Evolutionary conservation across 2,888 invertebrate species (phyloP), one percentile per base, ranked within the genome.

Genomic region (Ryuthela nishihirai): DNA sequence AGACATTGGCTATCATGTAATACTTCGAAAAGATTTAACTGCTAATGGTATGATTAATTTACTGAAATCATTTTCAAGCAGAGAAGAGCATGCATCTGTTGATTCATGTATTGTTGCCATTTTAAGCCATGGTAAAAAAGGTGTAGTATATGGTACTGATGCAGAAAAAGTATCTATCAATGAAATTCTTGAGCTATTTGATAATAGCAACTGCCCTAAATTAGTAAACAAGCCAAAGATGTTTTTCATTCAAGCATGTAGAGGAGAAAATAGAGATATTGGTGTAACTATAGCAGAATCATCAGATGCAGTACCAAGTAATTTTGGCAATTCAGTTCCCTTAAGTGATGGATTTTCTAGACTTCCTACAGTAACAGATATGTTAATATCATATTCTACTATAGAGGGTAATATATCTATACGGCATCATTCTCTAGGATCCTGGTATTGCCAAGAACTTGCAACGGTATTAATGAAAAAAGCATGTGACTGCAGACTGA

Each of bases 211-310:
- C 29, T 66, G 66, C 20, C 49, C 36, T 12, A 9, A 25, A 9
- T 39, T 66, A 12, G 42, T 52, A 6, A 41, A 48, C 12, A 64
- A 64, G 35, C 66, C 66, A 5, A 66, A 66, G 26, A 12, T 66
- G n/a, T 66, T 66, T 26, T 64, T 66, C 32, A 52, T 66, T 23
- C 65, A 64, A 52, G 62, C 64, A 21, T 66, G 66, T 42, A 47
- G 65, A 18, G 66, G 66, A 34, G 49, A 59, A 60, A 46, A 43
- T 36, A 17, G 18, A 2, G 23, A 21, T 12, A 46, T 18, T 36
- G 32, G 46, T 23, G 10, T 23, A 42, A n/a, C n/a, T n/a, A n/a
- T n/a, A n/a, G n/a, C n/a, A n/a, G n/a, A n/a, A n/a, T n/a, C n/a
- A n/a, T n/a, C n/a, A n/a, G n/a, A n/a, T n/a, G n/a, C n/a, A n/a